Percentiles rank a stretch among this genome's conserved stretches.
Evolutionary conservation across 2,888 invertebrate genomes (phyloP).

Genomic region (Trachelus iudaicus): DNA sequence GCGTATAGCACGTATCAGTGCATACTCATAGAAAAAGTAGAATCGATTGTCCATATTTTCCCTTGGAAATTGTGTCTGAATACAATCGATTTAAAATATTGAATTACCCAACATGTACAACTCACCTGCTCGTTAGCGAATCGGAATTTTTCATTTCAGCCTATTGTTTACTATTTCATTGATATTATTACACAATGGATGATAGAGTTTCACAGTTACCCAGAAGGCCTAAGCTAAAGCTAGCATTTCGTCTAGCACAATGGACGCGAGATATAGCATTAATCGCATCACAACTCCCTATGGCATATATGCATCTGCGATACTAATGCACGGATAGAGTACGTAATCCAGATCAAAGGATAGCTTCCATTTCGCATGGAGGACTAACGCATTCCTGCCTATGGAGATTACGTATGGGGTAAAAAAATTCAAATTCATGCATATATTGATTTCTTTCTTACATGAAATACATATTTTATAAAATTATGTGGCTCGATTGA

Average conservation of each 20-base stretch:
- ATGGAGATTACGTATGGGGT: not conserved
- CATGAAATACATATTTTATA: not conserved
- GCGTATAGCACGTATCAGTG: not conserved
- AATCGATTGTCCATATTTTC: not conserved
- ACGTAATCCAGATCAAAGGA: slow-evolving; percentile 40
- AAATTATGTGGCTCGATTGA: not conserved
- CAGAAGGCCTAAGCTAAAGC: slow-evolving; percentile 29
- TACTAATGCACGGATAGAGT: slow-evolving; percentile 23
- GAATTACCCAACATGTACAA: not conserved
- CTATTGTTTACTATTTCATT: no score
- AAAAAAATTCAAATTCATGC: not conserved
- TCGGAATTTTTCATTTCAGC: not conserved
- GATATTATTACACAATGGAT: not conserved
- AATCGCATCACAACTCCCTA: slow-evolving; percentile 50
- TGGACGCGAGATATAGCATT: slow-evolving; percentile 49
- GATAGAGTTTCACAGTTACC: not conserved
- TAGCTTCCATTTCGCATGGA: slow-evolving; percentile 32
- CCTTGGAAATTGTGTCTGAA: not conserved
- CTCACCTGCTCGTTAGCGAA: not conserved
- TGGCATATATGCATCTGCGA: slow-evolving; percentile 29
- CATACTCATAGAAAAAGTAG: not conserved
- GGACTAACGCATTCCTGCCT: slow-evolving; percentile 22
- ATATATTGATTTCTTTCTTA: not conserved
- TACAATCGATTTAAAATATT: not conserved
- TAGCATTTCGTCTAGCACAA: slow-evolving; percentile 46